These are phyloP conservation scores for Xyrichtys novacula DNA, from an alignment of 2,797 vertebrate genomes.

Conservation along the genomic window DNA sequence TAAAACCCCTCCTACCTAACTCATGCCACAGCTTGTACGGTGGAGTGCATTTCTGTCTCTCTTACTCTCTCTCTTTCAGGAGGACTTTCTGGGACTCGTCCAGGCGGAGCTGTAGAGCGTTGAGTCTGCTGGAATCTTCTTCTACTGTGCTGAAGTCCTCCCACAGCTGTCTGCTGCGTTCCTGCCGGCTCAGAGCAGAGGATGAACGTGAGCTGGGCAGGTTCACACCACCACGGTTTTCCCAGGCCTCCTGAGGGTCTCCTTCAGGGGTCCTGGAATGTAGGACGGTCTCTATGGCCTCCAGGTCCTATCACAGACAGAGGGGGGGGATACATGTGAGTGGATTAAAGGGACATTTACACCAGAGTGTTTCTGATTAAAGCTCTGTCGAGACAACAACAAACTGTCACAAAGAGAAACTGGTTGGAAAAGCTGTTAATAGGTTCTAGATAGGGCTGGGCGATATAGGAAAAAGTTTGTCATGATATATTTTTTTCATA, in stretches of 20 bases:
- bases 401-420: too few species aligned
- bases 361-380: neutral
- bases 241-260: slow-evolving; percentile 87
- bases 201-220: slow-evolving; percentile 73
- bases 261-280: slow-evolving; percentile 75
- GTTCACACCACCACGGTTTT: slow-evolving; percentile 79
- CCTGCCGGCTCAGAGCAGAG: slow-evolving; percentile 85
- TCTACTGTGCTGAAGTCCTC: slow-evolving; percentile 86
- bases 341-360: neutral
- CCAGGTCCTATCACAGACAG: slow-evolving; percentile 85
- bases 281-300: slow-evolving; percentile 88
- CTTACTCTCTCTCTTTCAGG: slow-evolving; percentile 93
- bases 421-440: too few species aligned
- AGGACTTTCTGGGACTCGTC: slow-evolving; percentile 96
- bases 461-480: too few species aligned
- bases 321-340: neutral
- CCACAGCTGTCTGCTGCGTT: slow-evolving; percentile 92
- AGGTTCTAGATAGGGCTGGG: too few species aligned
- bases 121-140: slow-evolving; percentile 92
- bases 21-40: neutral
- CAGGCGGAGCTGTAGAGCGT: slow-evolving; percentile 90
- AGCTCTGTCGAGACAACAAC: neutral
- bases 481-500: too few species aligned
- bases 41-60: neutral
- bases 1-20: too few species aligned